These are phyloP conservation scores for Yponomeuta evonymella DNA, from an alignment of 2,888 invertebrate species.

Conservation along the genomic window DNA sequence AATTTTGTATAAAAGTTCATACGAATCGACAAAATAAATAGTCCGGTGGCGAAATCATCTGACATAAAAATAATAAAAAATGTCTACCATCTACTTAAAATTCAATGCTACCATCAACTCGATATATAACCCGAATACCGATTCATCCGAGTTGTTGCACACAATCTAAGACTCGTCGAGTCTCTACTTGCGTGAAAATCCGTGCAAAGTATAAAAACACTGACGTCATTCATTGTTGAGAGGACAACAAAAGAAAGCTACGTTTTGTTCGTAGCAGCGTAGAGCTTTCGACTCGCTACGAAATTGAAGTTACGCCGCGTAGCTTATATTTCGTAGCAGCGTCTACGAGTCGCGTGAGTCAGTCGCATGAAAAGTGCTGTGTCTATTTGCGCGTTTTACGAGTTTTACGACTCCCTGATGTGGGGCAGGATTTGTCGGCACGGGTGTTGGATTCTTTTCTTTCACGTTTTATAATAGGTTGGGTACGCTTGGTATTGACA, in stretches of 20 bases:
- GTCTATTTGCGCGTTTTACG: neutral
- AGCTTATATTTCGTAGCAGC: neutral
- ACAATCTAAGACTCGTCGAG: too few species aligned
- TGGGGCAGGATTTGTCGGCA: neutral
- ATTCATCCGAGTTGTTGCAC: too few species aligned
- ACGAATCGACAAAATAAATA: too few species aligned
- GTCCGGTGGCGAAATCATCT: too few species aligned
- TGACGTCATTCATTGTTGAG: neutral
- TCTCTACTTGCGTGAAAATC: neutral
- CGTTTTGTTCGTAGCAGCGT: slow-evolving; percentile 1
- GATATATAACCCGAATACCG: too few species aligned
- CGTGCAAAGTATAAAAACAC: neutral
- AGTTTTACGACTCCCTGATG: neutral
- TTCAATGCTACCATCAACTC: too few species aligned
- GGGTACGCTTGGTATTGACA: too few species aligned
- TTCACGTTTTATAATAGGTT: neutral
- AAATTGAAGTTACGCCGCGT: slow-evolving; percentile 2
- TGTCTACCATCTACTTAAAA: too few species aligned
- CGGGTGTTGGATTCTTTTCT: neutral
- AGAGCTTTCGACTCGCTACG: slow-evolving; percentile 5
- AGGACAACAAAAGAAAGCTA: neutral
- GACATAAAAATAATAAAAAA: too few species aligned
- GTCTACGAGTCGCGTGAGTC: neutral
- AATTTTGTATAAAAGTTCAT: too few species aligned
- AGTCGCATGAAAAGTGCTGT: neutral